Percentiles rank a stretch among this genome's conserved stretches.
These are phyloP conservation scores for Elegia similella DNA, from an alignment of 2,888 invertebrate genomes.

Conservation along the genomic window DNA sequence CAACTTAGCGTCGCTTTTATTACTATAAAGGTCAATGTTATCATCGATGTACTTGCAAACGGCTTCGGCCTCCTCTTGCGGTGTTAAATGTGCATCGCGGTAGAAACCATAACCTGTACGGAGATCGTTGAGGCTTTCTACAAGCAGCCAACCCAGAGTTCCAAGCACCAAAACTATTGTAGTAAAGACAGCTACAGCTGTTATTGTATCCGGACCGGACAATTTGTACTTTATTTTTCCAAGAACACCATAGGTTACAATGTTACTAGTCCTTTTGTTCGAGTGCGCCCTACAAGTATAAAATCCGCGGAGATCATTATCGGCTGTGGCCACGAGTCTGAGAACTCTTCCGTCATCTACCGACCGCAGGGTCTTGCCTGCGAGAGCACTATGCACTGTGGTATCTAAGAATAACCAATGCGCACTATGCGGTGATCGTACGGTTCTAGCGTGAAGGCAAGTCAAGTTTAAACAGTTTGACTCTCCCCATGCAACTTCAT, in stretches of 20 bases:
- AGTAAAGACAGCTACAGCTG: constrained; percentile 55
- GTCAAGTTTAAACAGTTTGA: constrained; percentile 64
- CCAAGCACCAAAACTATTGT: constrained; percentile 54
- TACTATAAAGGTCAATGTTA: constrained; percentile 50
- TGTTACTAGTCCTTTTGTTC: constrained; percentile 52
- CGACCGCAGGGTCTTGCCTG: constrained; percentile 44
- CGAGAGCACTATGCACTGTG: constrained; percentile 35
- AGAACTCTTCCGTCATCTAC: constrained; percentile 61
- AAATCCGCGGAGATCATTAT: constrained; percentile 61
- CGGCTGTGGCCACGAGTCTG: constrained; percentile 50
- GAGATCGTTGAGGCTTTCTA: constrained; percentile 64
- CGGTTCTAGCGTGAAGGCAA: constrained; percentile 57
- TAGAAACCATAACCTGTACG: constrained; percentile 68
- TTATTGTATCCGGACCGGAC: constrained; percentile 53
- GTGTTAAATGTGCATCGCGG: constrained; percentile 59
- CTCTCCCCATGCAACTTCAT: constrained; percentile 64
- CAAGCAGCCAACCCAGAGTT: constrained; percentile 57
- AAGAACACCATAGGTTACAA: constrained; percentile 68
- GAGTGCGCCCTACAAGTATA: constrained; percentile 65
- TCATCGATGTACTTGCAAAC: constrained; percentile 64
- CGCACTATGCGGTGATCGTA: constrained; percentile 44
- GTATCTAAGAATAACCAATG: constrained; percentile 64
- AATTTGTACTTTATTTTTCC: constrained; percentile 54
- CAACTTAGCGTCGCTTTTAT: constrained; percentile 46
- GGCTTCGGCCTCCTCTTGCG: constrained; percentile 62